Base-by-base conservation (phyloP, 2,113 vertebrate genomes). In the Neolamprologus toae region DNA sequence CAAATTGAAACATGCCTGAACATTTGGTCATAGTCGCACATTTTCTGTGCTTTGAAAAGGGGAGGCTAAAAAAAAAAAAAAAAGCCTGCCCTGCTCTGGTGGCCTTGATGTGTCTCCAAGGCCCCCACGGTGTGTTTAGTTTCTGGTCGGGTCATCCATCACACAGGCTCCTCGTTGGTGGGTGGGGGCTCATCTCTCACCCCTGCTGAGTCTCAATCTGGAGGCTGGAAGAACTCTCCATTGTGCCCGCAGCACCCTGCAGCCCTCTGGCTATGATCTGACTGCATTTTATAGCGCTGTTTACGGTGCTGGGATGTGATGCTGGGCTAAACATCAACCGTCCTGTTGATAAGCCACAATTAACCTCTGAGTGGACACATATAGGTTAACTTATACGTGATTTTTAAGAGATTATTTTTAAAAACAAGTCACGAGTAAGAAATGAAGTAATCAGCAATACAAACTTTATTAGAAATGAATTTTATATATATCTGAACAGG, bases 191-290 rank as follows among this genome's bases (percentile, higher is more conserved):
- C 91, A 94, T 93, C 91, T 92, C 92, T 92, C 92, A 92, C 92
- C 88, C 95, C 94, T 93, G 92, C 93, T 84, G 93, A 91, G 92
- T 89, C 86, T 89, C 95, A 95, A 95, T 95, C 95, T 96, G 94
- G 94, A 94, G 80, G 83, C 86, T 91, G 88, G 86, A 92, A 86
- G 88, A 84, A 87, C 66, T 90, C 88, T 88, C 71, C 45, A 80
- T 89, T 92, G 87, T 89, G 88, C 88, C 89, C 68, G 85, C 66
- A 88, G 91, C 87, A 9, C 92, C 89, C 89, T 88, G 85, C 83
- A 87, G 89, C 89, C 86, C 86, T 93, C 40, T 14, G 40, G 86
- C 82, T 89, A 63, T 12, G 26, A 85, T 63, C 82, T 35, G 85
- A 87, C 80, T 88, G 47, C 78, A 81, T 83, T 80, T 85, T 47